Evolutionary conservation across 2,113 vertebrate species (phyloP).

Genomic region (Actenoides hombroni): DNA sequence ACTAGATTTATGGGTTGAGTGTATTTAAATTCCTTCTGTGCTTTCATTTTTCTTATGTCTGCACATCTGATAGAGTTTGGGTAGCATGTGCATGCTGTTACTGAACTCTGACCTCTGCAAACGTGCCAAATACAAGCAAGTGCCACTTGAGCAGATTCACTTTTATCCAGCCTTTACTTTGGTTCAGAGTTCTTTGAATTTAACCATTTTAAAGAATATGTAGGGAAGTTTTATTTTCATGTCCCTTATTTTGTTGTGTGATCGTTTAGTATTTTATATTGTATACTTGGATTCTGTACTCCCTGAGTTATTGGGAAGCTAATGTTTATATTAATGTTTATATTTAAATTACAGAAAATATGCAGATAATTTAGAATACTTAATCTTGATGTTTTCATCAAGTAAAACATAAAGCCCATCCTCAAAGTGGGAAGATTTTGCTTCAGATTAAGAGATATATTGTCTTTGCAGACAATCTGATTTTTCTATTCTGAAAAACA

Average conservation of each 20-base stretch:
- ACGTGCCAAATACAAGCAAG: slow-evolving; percentile 5
- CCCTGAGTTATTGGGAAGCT: neutral
- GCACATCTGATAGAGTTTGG: neutral
- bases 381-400: neutral
- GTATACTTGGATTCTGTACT: neutral
- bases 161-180: neutral
- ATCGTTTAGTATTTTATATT: neutral
- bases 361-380: neutral
- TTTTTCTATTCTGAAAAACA: neutral
- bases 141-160: neutral
- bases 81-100: neutral
- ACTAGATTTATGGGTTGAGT: neutral
- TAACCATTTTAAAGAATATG: neutral
- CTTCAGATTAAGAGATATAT: neutral
- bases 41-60: slow-evolving; percentile 11
- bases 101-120: slow-evolving; percentile 32
- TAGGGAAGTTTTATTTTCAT: neutral
- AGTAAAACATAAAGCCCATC: neutral
- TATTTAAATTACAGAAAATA: neutral
- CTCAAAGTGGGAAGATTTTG: neutral
- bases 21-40: neutral
- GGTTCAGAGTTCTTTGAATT: neutral
- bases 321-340: neutral
- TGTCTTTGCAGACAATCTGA: neutral
- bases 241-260: neutral